Base-by-base conservation (phyloP, 2,888 invertebrate species). In the Metalampra italica region DNA sequence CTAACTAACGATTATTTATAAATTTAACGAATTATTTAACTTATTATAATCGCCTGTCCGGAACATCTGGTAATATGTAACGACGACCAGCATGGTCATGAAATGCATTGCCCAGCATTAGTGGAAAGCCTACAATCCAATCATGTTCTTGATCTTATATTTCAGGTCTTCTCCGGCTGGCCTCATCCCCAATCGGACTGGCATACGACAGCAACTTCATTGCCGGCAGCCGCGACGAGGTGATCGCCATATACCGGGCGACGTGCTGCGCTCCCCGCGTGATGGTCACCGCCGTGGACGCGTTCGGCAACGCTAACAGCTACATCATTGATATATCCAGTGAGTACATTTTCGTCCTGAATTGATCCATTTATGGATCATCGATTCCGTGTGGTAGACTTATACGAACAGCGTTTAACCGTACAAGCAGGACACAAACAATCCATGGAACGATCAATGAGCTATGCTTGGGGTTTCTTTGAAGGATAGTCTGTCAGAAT, bases 221-320 rank as follows among this genome's bases (percentile, higher is more conserved):
- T 8, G 86, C 94, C 0, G 96, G 96, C 0, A 92, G 93, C 0
- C 91, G 90, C 30, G 92, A 93, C 30, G 90, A 92, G 32, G 90
- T 95, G 0, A 83, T 83, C 11, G 93, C 94, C 0, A 91, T 91
- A 3, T 95, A 94, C 70, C 89, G 92, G 13, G 92, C 94, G 0
- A 93, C 92, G 0, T 96, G 96, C 69, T 96, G 95, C 69, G 90
- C 92, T 7, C 92, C 94, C 0, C 89, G 92, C 45, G 90, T 95
- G 0, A 84, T 93, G 36, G 75, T 96, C 4, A 92, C 91, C 1
- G 95, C 94, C 0, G 91, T 91, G 9, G 95, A 96, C 70, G 79
- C 93, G 0, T 84, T 87, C 9, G 94, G 94, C 0, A 95, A 95
- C 68, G 90, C 91, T 5, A 90, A 91, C 52, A 91, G 91, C 48